Evolutionary conservation across 2,113 vertebrate species (phyloP).

Genomic region (Chlamydotis undulata): DNA sequence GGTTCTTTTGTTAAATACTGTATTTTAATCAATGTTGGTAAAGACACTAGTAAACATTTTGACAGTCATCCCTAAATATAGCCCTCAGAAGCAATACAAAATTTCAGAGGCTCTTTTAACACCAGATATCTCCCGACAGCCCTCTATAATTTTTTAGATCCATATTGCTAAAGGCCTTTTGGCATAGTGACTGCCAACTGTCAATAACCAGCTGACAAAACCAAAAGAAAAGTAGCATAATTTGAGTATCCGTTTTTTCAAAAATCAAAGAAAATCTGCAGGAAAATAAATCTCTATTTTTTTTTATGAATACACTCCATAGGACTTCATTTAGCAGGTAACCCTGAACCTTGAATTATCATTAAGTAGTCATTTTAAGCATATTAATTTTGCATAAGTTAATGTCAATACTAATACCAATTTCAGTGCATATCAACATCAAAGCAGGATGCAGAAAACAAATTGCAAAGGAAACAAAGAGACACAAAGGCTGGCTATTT

Average conservation of each 20-base stretch:
- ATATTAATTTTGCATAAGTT: background rate
- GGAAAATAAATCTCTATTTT: background rate
- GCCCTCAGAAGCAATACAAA: background rate
- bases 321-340: background rate
- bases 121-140: background rate
- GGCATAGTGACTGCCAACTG: background rate
- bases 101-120: background rate
- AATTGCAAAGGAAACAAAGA: background rate
- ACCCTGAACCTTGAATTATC: background rate
- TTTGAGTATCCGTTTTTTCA: background rate
- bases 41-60: background rate
- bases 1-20: background rate
- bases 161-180: background rate
- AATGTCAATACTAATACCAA: background rate
- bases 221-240: background rate
- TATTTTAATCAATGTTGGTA: background rate
- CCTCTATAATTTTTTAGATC: background rate
- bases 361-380: background rate
- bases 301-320: background rate
- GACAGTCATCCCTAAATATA: background rate
- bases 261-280: background rate
- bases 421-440: background rate
- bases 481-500: background rate
- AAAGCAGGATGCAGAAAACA: background rate
- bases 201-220: conserved; percentile 7